Conservation (phyloP, 2,888 invertebrate genomes). For the Choristoneura rosaceana region DNA sequence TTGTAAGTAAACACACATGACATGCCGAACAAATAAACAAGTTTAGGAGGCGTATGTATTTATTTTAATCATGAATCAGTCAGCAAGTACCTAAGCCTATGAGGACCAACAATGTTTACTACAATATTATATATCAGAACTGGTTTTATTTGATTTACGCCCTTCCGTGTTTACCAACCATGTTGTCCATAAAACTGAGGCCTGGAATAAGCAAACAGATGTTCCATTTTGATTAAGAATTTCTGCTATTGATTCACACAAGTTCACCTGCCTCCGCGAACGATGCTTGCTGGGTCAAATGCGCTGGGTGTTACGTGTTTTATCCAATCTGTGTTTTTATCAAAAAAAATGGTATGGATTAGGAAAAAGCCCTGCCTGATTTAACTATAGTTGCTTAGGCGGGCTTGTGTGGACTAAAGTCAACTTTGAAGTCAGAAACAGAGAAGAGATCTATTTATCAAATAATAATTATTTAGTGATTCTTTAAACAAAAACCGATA, state of each 20-base stretch:
- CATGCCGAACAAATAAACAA: not conserved
- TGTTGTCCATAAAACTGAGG: constrained; percentile 24
- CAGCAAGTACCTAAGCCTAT: not conserved
- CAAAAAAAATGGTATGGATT: no score
- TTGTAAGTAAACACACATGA: no score
- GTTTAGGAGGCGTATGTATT: not conserved
- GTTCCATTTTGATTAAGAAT: constrained; percentile 38
- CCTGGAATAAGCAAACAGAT: constrained; percentile 22
- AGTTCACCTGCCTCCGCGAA: constrained; percentile 1
- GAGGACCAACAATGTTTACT: not conserved
- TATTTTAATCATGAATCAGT: not conserved
- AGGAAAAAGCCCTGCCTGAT: no score
- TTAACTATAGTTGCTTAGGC: no score
- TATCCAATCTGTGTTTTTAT: not conserved
- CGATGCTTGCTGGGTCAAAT: constrained; percentile 7
- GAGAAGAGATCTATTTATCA: no score
- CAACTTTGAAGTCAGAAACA: no score
- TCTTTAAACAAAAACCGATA: no score
- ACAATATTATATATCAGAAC: not conserved
- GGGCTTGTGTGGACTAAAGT: no score
- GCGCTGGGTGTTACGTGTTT: not conserved
- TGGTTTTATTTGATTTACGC: constrained; percentile 8
- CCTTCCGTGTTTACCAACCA: constrained; percentile 17
- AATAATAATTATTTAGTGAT: no score
- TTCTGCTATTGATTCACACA: constrained; percentile 29